Evolutionary conservation across 2,797 vertebrate genomes (phyloP), one percentile per base, ranked within the genome.

Genomic region (Sebastolobus altivelis): DNA sequence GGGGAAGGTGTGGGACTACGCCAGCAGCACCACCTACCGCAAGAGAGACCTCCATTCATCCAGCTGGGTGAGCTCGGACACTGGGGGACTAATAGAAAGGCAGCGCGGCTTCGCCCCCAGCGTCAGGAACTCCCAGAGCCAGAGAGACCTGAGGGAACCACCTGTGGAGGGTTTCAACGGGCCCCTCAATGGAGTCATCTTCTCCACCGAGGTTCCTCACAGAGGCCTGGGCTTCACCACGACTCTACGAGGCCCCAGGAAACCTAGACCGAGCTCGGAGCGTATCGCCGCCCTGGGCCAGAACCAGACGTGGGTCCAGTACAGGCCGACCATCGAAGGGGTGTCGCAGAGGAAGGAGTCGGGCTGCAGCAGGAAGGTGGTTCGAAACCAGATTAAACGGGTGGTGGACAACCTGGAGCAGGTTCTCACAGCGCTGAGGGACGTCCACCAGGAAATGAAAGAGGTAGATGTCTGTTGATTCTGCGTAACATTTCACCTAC

Each of bases 361-460:
- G 1, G 83, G 75, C 65, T 88, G 88, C 87, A 87, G 38, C 82
- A 90, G 83, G 54, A 95, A 88, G 79, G 89, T 89, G 49, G 93
- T 96, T n/a, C 93, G 91, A 69, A 92, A 94, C 80, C 96, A 96
- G 89, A 96, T 96, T 59, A 90, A 90, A 86, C 89, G 94, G 22
- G 96, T 96, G 67, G 89, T 96, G 79, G 86, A 89, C 78, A 95
- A 95, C 85, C 92, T 96, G 74, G 96, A 96, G 87, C 92, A 94
- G 61, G 95, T 96, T 66, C 90, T 96, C 2, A 89, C 70, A 8
- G 94, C 95, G 3, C 88, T 96, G 87, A 95, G 94, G 87, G 94
- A 95, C 13, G 93, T 96, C 29, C 95, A 96, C 22, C 93, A 95
- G 87, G 96, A 96, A 91, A 96, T 96, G 95, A 96, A 93, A 85